These are phyloP conservation scores for Eonycteris spelaea DNA, from an alignment of 2,113 vertebrate genomes.

Conservation along the genomic window DNA sequence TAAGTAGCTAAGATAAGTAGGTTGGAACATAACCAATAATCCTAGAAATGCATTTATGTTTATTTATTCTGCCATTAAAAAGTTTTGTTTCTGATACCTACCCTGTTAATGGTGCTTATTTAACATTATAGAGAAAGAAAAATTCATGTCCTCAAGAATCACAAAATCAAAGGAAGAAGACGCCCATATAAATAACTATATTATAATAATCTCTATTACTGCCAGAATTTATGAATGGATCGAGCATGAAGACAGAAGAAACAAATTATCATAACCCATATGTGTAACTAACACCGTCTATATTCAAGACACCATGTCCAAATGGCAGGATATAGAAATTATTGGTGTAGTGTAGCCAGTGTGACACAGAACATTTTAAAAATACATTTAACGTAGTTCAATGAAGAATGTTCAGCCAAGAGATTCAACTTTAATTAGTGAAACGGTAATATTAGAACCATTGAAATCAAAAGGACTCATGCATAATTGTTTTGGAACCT, in stretches of 20 bases:
- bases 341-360: background rate
- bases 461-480: slow-evolving; percentile 66
- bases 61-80: background rate
- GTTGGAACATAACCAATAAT: background rate
- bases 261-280: slow-evolving; percentile 25
- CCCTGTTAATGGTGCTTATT: background rate
- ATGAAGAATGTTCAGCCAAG: slow-evolving; percentile 52
- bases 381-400: slow-evolving; percentile 45
- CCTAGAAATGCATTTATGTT: background rate
- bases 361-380: slow-evolving; percentile 38
- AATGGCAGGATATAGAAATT: slow-evolving; percentile 61
- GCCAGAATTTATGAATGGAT: slow-evolving; percentile 29
- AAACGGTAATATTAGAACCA: slow-evolving; percentile 76
- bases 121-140: background rate
- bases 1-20: background rate
- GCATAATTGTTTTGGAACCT: slow-evolving; percentile 59
- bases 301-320: slow-evolving; percentile 65
- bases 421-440: slow-evolving; percentile 73
- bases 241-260: slow-evolving; percentile 29
- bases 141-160: background rate
- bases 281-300: slow-evolving; percentile 57
- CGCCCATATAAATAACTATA: background rate
- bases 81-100: background rate
- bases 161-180: background rate
- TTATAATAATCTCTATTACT: background rate